phyloP scores from a whole-genome alignment of 2,113 vertebrate species.

The Pygoscelis antarcticus region DNA sequence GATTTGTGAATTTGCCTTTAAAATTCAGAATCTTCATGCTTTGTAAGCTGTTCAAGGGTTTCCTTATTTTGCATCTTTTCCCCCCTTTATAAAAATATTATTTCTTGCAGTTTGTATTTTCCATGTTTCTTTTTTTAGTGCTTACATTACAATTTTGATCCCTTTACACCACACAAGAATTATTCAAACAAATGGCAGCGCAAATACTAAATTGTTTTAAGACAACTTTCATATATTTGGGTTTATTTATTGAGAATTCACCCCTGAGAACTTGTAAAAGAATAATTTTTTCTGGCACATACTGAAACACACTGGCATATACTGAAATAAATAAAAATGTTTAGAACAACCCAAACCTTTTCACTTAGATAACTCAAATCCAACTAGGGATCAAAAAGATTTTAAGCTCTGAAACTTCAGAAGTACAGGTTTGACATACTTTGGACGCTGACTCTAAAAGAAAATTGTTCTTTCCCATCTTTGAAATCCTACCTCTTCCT shows the following conservation, averaged over 20 bases:
- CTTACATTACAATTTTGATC: neutral
- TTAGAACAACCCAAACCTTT: neutral
- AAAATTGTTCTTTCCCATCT: neutral
- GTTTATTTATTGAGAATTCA: neutral
- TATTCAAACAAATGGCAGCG: neutral
- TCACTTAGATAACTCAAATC: neutral
- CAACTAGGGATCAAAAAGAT: neutral
- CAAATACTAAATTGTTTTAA: neutral
- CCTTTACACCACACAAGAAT: neutral
- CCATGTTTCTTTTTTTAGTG: neutral
- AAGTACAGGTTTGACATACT: neutral
- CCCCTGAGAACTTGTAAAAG: neutral
- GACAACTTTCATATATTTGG: neutral
- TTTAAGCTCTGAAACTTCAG: neutral
- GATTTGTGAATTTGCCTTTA: neutral
- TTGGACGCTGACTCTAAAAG: neutral
- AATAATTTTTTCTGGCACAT: neutral
- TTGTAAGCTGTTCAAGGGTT: neutral
- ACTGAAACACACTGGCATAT: neutral
- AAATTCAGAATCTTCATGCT: neutral
- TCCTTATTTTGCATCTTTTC: neutral
- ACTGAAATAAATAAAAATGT: neutral
- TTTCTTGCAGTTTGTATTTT: neutral
- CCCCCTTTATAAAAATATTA: neutral
- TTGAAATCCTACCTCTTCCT: conserved; percentile 82